Evolutionary conservation across 1,140 invertebrate genomes (phyloP), one percentile per base, ranked within the genome.

Genomic region (Lepidostoma basale): DNA sequence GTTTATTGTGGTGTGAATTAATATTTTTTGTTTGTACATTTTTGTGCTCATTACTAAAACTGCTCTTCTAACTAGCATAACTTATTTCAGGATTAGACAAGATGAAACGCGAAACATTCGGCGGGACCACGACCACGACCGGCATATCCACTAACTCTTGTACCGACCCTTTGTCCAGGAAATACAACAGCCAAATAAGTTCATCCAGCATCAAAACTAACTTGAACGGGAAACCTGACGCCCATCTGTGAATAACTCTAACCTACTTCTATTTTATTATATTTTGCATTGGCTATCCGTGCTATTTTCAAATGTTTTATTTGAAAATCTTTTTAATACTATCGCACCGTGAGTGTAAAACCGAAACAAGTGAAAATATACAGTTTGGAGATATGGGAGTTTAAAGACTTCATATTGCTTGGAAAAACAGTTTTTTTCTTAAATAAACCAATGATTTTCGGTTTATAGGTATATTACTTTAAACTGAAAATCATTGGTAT

Each of bases 71-170:
- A 47, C 20, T 47, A 23, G 3, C 18, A 14, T 30, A 30, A 54
- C 49, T 70, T 36, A 63, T 67, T 70, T 56, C 59, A 70, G 69
- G 69, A 16, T 25, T 70, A 36, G 69, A 62, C 10, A 70, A 56
- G 39, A 20, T 18, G 40, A 45, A 16, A 6, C 23, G 10, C 44
- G 14, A 9, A n/a, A n/a, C n/a, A n/a, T 20, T 56, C 5, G 47
- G 49, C 40, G 59, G 65, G 3, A 18, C 33, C 12, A 63, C 59
- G 6, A 70, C 54, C n/a, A 56, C 39, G 0, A 62, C 63, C 23
- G 59, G 44, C 3, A 14, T 62, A 10, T 54, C 49, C 16, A 30
- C 69, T 1, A 63, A 28, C 30, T 42, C 69, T 23, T 36, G 39
- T 18, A 26, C 20, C 10, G 68, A 69, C 22, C 62, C 44, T 9